Conservation (phyloP, 1,140 invertebrate genomes). For the Zophobas atratus region DNA sequence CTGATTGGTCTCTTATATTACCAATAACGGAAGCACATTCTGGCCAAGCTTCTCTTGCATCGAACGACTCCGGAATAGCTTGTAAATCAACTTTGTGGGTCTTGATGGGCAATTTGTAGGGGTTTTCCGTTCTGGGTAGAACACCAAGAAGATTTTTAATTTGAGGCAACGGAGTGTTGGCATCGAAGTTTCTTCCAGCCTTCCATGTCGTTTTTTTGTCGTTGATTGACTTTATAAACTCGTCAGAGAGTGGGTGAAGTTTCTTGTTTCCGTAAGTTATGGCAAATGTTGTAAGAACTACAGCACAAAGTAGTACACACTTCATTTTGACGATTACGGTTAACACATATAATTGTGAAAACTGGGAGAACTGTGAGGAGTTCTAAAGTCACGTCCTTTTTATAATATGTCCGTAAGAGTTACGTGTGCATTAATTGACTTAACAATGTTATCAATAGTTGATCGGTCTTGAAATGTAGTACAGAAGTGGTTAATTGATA, state of each 20-base stretch:
- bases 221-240: conserved; percentile 79
- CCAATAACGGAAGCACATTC: conserved; percentile 26
- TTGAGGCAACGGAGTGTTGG: conserved; percentile 24
- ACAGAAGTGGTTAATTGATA: no score
- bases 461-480: no score
- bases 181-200: conserved; percentile 46
- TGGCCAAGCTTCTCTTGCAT: conserved; percentile 16
- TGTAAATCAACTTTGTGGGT: neutral
- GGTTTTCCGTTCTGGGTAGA: conserved; percentile 2
- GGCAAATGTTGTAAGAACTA: neutral
- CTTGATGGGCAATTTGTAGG: neutral
- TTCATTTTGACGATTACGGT: conserved; percentile 6
- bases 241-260: conserved; percentile 72
- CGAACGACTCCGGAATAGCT: conserved; percentile 37
- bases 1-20: conserved; percentile 1
- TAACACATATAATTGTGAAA: neutral
- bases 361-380: neutral
- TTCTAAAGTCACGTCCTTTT: no score
- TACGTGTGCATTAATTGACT: no score
- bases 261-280: neutral
- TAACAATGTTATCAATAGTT: no score
- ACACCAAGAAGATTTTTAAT: conserved; percentile 12
- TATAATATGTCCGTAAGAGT: no score
- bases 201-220: conserved; percentile 57
- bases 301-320: neutral